These are phyloP conservation scores for Endotricha flammealis DNA, from an alignment of 2,888 invertebrate species.

Conservation along the genomic window DNA sequence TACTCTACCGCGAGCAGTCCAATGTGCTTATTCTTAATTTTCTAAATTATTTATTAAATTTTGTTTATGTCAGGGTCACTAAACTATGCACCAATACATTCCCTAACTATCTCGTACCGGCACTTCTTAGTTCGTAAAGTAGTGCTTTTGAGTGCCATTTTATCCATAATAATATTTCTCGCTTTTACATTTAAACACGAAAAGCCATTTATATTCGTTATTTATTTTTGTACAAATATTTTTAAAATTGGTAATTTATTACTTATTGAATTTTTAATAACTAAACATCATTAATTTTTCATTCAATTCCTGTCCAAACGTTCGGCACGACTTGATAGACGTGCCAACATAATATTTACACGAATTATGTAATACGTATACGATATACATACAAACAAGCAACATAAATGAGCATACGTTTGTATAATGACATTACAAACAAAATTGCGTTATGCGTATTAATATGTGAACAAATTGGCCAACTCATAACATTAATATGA, in stretches of 20 bases:
- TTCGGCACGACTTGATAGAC: conserved; percentile 31
- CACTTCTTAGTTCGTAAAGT: conserved; percentile 16
- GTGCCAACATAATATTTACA: conserved; percentile 22
- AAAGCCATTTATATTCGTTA: conserved; percentile 35
- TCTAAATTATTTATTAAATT: conserved; percentile 31
- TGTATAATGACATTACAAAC: background rate
- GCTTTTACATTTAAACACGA: conserved; percentile 18
- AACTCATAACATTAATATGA: conserved; percentile 1
- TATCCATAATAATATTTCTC: conserved; percentile 22
- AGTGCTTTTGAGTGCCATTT: conserved; percentile 13
- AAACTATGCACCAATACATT: conserved; percentile 57
- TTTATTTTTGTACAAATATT: conserved; percentile 45
- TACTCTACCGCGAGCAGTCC: conserved; percentile 76
- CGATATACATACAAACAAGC: conserved; percentile 2
- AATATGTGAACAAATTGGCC: background rate
- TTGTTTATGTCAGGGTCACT: conserved; percentile 34
- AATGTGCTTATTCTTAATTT: conserved; percentile 54
- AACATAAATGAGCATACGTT: background rate
- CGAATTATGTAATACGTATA: conserved; percentile 6
- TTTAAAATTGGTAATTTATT: conserved; percentile 26
- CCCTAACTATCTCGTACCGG: conserved; percentile 29
- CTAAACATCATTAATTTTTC: conserved; percentile 30
- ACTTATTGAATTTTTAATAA: conserved; percentile 30
- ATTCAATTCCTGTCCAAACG: conserved; percentile 56
- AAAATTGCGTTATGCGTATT: background rate